Evolutionary conservation across 2,797 vertebrate genomes (phyloP).

Genomic region (Cetoscarus ocellatus): DNA sequence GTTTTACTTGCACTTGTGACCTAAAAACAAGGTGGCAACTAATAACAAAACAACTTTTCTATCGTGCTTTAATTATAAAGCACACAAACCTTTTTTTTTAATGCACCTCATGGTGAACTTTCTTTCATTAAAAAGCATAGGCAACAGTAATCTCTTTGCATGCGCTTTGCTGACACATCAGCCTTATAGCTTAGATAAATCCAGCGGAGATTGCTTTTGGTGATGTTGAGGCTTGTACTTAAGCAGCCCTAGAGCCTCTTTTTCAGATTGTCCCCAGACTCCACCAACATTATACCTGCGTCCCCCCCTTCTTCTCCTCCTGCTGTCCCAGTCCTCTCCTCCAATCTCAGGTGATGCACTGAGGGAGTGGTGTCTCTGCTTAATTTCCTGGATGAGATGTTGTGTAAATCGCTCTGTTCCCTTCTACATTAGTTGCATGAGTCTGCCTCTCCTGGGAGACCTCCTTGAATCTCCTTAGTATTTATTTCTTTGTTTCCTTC

Average conservation of each 20-base stretch:
- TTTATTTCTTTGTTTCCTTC: constrained; percentile 71
- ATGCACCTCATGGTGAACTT: constrained; percentile 17
- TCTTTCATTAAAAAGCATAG: constrained; percentile 39
- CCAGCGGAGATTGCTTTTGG: constrained; percentile 45
- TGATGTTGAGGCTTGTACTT: constrained; percentile 51
- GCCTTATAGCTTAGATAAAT: constrained; percentile 54
- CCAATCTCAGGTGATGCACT: constrained; percentile 47
- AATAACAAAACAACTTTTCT: background rate
- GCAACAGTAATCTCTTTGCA: constrained; percentile 30
- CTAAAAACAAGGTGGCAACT: background rate
- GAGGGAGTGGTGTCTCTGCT: constrained; percentile 42
- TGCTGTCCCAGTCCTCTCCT: constrained; percentile 38
- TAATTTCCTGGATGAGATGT: constrained; percentile 59
- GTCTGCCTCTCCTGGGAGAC: constrained; percentile 56
- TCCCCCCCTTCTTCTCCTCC: constrained; percentile 12
- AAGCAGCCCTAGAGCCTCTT: constrained; percentile 50
- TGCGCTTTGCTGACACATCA: constrained; percentile 44
- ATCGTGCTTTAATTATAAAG: constrained; percentile 23
- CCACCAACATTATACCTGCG: constrained; percentile 33
- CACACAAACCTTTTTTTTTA: constrained; percentile 12
- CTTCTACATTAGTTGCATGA: constrained; percentile 65
- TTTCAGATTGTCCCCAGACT: constrained; percentile 47
- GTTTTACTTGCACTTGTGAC: background rate
- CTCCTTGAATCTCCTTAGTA: constrained; percentile 69
- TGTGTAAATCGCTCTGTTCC: constrained; percentile 67